Evolutionary conservation across 2,797 vertebrate genomes (phyloP).

Genomic region (Enteromius paludinosus): DNA sequence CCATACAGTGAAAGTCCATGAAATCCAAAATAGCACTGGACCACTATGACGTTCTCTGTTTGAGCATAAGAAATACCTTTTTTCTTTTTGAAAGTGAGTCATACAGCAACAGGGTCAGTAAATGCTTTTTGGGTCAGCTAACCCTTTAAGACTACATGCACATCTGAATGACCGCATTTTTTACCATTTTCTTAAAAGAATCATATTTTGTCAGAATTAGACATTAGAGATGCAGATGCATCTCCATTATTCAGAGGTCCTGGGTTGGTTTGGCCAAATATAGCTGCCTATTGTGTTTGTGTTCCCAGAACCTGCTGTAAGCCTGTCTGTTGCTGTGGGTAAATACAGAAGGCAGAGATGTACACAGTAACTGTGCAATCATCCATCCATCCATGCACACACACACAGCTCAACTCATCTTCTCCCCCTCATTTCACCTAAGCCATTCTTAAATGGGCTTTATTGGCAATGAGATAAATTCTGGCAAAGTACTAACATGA

Average conservation of each 20-base stretch:
- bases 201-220: neutral
- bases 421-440: conserved; percentile 46
- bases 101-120: neutral
- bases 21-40: neutral
- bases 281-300: conserved; percentile 28
- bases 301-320: conserved; percentile 37
- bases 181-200: neutral
- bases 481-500: conserved; percentile 51
- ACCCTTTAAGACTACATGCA: neutral
- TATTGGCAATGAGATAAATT: conserved; percentile 60
- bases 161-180: neutral
- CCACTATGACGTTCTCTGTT: neutral
- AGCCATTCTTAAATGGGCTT: conserved; percentile 55
- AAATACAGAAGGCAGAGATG: conserved; percentile 47
- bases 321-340: conserved; percentile 40
- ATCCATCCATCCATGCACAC: neutral
- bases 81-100: neutral
- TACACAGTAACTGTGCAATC: conserved; percentile 39
- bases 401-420: neutral
- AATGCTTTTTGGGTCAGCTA: neutral
- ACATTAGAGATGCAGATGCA: conserved; percentile 43
- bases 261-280: conserved; percentile 30
- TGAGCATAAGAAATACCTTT: neutral
- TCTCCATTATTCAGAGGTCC: conserved; percentile 44
- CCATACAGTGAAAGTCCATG: neutral